phyloP scores from a whole-genome alignment of 2,888 invertebrate genomes.

The Mallateleia sp. region DNA sequence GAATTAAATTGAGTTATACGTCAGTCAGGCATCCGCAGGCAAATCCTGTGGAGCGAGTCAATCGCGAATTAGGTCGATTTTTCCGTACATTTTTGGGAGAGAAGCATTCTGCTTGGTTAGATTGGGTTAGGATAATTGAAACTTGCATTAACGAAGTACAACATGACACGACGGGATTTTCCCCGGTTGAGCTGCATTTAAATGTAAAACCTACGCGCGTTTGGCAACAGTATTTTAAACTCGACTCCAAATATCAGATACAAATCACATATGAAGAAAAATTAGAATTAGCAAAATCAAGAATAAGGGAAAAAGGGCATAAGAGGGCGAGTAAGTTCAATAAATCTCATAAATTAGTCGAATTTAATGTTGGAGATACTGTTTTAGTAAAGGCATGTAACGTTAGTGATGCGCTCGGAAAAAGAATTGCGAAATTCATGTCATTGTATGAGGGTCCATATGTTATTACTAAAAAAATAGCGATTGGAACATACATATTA shows the following conservation, averaged over 20 bases:
- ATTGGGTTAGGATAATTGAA: not conserved
- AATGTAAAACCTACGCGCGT: not conserved
- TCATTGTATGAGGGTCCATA: slow-evolving; percentile 59
- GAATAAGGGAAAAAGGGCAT: not conserved
- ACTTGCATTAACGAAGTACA: not conserved
- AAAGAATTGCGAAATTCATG: too few relatives aligned
- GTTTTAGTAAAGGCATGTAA: slow-evolving; percentile 36
- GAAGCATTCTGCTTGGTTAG: not conserved
- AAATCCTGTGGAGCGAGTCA: not conserved
- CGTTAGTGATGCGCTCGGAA: not conserved
- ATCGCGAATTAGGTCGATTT: not conserved
- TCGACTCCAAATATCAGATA: not conserved
- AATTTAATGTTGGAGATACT: slow-evolving; percentile 26
- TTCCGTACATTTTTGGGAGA: not conserved
- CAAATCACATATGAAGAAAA: not conserved
- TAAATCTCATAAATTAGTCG: not conserved
- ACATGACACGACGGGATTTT: not conserved
- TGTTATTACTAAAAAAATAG: not conserved
- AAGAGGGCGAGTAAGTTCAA: slow-evolving; percentile 7
- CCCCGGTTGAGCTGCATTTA: not conserved
- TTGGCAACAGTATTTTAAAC: not conserved
- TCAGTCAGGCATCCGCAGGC: not conserved
- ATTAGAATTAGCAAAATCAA: not conserved
- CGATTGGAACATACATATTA: not conserved
- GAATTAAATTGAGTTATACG: not conserved